Percentiles rank a stretch among this genome's conserved stretches.
Conservation (phyloP, 2,113 vertebrate genomes). For the Cichladusa arquata region DNA sequence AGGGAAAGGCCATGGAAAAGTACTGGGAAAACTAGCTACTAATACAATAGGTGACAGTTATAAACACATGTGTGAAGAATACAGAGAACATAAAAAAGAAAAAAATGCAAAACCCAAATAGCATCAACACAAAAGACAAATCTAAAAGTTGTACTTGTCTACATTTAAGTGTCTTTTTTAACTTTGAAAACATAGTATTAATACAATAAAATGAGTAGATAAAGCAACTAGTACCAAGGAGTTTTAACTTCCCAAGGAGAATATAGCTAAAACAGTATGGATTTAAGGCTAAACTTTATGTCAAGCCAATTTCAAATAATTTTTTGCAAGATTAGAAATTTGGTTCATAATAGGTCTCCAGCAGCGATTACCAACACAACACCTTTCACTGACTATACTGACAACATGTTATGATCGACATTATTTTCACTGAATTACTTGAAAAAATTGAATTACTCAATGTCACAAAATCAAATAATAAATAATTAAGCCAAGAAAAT, state of each 20-base stretch:
- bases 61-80: not conserved
- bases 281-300: not conserved
- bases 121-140: not conserved
- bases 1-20: not conserved
- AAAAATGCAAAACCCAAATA: not conserved
- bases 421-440: not conserved
- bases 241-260: not conserved
- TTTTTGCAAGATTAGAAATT: not conserved
- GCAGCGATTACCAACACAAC: fast-evolving
- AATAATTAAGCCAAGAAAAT: not conserved
- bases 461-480: not conserved
- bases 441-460: not conserved
- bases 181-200: not conserved
- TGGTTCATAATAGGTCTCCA: not conserved
- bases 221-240: not conserved
- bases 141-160: not conserved
- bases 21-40: no score
- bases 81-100: not conserved
- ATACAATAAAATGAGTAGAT: not conserved
- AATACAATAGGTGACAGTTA: not conserved
- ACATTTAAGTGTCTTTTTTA: not conserved
- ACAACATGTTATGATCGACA: not conserved
- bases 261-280: not conserved
- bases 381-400: not conserved
- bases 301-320: not conserved